Conservation (phyloP, 1,140 invertebrate species). For the Babylonia areolata region DNA sequence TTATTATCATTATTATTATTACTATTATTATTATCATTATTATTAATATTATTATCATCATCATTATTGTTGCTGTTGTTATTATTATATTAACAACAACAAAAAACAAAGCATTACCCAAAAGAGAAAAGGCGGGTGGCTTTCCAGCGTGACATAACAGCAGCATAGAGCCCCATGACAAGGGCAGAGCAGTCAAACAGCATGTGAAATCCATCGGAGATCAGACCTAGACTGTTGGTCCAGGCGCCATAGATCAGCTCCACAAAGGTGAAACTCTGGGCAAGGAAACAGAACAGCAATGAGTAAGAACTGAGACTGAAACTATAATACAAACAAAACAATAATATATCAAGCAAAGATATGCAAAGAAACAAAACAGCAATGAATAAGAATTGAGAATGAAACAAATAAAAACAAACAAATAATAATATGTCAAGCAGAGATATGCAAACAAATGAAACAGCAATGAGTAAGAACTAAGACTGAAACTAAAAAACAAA, state of each 20-base stretch:
- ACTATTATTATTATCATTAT: no score
- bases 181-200: constrained; percentile 98
- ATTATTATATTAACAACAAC: no score
- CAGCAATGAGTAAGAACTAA: not conserved
- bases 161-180: constrained; percentile 93
- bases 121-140: constrained; percentile 95
- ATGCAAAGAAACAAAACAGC: no score
- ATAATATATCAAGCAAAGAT: no score
- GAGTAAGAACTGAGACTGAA: not conserved
- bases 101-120: constrained; percentile 83
- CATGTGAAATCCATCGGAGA: constrained; percentile 99
- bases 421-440: no score
- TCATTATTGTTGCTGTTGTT: no score
- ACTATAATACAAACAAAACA: not conserved
- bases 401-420: no score
- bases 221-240: constrained; percentile 95
- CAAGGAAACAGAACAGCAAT: not conserved
- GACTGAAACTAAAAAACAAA: not conserved
- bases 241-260: constrained; percentile 96
- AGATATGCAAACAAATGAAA: not conserved
- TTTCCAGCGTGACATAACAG: constrained; percentile 89
- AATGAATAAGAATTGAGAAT: no score
- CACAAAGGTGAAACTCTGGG: constrained; percentile 86
- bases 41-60: no score
- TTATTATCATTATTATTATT: no score